Evolutionary conservation across 2,888 invertebrate genomes (phyloP).

Genomic region (Noctua comes): DNA sequence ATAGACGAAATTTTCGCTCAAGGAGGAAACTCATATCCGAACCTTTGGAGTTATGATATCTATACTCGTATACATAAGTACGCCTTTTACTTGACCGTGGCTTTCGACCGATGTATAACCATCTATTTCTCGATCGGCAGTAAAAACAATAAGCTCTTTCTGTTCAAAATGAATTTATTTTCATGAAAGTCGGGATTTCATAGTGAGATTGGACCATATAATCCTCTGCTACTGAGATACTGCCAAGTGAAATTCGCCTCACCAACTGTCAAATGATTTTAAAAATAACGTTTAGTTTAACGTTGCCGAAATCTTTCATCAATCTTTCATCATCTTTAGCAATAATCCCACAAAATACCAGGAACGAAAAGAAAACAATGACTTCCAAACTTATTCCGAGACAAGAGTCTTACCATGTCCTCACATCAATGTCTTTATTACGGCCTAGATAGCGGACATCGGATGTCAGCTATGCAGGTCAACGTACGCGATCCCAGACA

Average conservation of each 20-base stretch:
- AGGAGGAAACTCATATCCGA: conserved; percentile 42
- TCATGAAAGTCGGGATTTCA: conserved; percentile 10
- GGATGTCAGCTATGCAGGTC: conserved; percentile 56
- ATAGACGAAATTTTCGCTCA: conserved; percentile 39
- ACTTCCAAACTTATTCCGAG: background rate
- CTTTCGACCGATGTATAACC: conserved; percentile 21
- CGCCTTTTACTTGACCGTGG: conserved; percentile 48
- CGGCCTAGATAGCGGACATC: conserved; percentile 39
- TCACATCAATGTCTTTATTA: conserved; percentile 41
- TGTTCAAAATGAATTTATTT: conserved; percentile 45
- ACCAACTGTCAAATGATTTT: background rate
- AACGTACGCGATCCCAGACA: conserved; percentile 52
- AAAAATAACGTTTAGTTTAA: background rate
- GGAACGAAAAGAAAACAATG: background rate
- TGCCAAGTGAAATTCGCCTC: background rate
- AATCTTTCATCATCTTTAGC: background rate
- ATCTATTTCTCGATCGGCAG: conserved; percentile 34
- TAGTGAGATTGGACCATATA: background rate
- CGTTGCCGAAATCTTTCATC: background rate
- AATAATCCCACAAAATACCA: background rate
- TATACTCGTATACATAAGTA: conserved; percentile 13
- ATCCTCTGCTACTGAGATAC: background rate
- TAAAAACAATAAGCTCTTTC: conserved; percentile 41
- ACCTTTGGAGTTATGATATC: conserved; percentile 29
- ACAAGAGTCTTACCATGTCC: conserved; percentile 31